Conservation (phyloP, 2,888 invertebrate species). For the Morpho achilles region DNA sequence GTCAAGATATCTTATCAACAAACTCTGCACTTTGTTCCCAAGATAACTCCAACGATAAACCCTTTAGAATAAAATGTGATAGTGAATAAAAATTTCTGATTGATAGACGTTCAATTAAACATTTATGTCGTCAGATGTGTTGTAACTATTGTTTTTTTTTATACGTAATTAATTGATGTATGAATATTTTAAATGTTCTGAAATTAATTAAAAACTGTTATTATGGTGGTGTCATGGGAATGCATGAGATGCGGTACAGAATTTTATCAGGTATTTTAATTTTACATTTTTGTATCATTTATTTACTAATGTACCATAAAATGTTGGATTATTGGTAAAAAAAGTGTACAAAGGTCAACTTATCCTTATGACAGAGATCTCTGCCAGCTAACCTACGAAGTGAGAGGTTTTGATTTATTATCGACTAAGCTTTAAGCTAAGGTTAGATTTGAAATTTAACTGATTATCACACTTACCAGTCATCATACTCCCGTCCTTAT, state of each 20-base stretch:
- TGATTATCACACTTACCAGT: too few relatives aligned
- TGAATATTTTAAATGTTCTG: background rate
- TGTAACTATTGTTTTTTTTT: background rate
- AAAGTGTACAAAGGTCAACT: too few relatives aligned
- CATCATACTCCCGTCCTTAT: too few relatives aligned
- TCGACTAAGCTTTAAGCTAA: too few relatives aligned
- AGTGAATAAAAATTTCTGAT: slow-evolving; percentile 18
- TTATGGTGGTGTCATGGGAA: slow-evolving; percentile 22
- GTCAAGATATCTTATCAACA: slow-evolving; percentile 33
- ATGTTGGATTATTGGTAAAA: too few relatives aligned
- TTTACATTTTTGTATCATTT: background rate
- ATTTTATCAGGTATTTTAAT: slow-evolving; percentile 24
- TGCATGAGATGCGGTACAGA: slow-evolving; percentile 11
- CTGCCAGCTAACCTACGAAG: too few relatives aligned
- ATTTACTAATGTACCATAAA: background rate
- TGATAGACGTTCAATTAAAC: slow-evolving; percentile 6
- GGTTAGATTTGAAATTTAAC: too few relatives aligned
- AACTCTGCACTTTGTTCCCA: slow-evolving; percentile 44
- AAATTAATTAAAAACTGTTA: too few relatives aligned
- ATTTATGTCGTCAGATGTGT: slow-evolving; percentile 13
- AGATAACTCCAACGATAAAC: slow-evolving; percentile 38
- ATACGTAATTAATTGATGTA: too few relatives aligned
- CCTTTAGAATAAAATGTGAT: slow-evolving; percentile 22
- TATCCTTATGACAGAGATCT: too few relatives aligned
- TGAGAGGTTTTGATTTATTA: too few relatives aligned